Conservation (phyloP, 2,888 invertebrate genomes). For the Keiferia lycopersicella region DNA sequence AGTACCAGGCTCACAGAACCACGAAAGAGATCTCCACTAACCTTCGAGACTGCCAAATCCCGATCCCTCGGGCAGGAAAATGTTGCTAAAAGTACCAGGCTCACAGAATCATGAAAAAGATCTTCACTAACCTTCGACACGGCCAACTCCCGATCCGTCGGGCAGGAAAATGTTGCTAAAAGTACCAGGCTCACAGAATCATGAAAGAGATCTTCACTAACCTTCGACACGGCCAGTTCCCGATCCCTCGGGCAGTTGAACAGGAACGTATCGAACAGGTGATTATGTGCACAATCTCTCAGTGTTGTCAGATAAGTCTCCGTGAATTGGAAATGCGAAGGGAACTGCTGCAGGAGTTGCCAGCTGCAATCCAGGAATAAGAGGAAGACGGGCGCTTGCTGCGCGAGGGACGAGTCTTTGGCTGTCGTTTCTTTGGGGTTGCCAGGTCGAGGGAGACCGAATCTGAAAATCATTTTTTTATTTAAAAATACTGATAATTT, state of each 20-base stretch:
- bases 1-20: neutral
- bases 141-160: slow-evolving; percentile 67
- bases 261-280: slow-evolving; percentile 95
- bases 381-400: slow-evolving; percentile 89
- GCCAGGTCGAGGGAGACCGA: slow-evolving; percentile 85
- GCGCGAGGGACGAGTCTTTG: slow-evolving; percentile 62
- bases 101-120: neutral
- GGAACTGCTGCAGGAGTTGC: slow-evolving; percentile 94
- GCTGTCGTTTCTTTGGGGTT: slow-evolving; percentile 73
- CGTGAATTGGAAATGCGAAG: slow-evolving; percentile 93
- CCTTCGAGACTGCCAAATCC: too few species aligned
- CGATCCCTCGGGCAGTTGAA: slow-evolving; percentile 93
- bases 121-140: slow-evolving; percentile 72
- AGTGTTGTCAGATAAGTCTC: slow-evolving; percentile 95
- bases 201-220: slow-evolving; percentile 42
- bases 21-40: neutral
- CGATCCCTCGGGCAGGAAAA: too few species aligned
- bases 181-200: slow-evolving; percentile 12
- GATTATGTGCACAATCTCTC: slow-evolving; percentile 94
- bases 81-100: neutral
- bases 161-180: slow-evolving; percentile 93
- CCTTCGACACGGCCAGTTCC: slow-evolving; percentile 83
- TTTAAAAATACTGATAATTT: too few species aligned
- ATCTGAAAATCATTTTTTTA: slow-evolving; percentile 63
- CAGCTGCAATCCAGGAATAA: slow-evolving; percentile 96